Evolutionary conservation across 2,113 vertebrate genomes (phyloP).

Genomic region (Engraulis encrasicolus): DNA sequence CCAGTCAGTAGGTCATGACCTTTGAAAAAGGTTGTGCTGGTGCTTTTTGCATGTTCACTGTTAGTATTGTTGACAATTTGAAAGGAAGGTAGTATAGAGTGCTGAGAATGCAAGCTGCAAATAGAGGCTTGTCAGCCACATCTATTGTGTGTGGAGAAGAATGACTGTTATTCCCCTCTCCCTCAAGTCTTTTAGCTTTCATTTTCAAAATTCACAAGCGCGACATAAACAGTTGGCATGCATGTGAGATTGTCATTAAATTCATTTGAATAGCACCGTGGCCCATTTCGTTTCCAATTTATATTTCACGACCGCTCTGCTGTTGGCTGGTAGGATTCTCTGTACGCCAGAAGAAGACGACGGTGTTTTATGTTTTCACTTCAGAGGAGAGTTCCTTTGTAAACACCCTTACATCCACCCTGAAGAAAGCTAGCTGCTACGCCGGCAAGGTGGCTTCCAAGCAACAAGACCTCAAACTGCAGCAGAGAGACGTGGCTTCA

Average conservation of each 20-base stretch:
- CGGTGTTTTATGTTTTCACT: background rate
- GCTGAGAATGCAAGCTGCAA: background rate
- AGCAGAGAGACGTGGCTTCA: background rate
- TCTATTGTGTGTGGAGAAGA: background rate
- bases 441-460: background rate
- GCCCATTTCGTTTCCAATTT: background rate
- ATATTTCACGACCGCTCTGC: background rate
- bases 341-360: background rate
- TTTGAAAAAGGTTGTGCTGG: background rate
- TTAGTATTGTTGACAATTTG: background rate
- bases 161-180: too few relatives aligned
- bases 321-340: background rate
- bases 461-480: background rate
- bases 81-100: background rate
- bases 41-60: background rate
- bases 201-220: background rate
- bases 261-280: background rate
- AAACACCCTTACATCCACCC: background rate
- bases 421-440: background rate
- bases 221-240: background rate
- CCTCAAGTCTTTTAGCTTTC: too few relatives aligned
- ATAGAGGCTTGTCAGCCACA: background rate
- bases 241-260: background rate
- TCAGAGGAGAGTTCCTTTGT: slow-evolving; percentile 2
- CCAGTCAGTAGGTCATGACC: background rate